A percentile compares a stretch with the other conserved stretches of the same genome.
phyloP scores from a whole-genome alignment of 2,797 vertebrate genomes.

The Sus cebifrons region DNA sequence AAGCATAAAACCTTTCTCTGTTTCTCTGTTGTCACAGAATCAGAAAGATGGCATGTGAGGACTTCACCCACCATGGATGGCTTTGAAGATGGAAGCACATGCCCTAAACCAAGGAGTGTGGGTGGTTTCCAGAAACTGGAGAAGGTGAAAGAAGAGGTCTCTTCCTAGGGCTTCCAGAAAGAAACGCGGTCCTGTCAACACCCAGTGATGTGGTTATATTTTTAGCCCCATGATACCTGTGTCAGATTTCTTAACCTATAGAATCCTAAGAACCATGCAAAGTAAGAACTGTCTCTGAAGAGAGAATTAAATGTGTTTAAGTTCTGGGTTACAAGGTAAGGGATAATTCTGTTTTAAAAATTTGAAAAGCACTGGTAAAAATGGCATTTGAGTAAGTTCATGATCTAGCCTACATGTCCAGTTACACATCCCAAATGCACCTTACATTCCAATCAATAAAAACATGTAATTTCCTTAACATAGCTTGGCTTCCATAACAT shows the following conservation, averaged over 20 bases:
- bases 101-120: background rate
- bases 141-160: background rate
- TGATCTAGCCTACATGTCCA: background rate
- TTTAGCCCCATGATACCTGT: background rate
- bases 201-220: background rate
- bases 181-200: background rate
- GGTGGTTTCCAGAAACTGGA: background rate
- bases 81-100: background rate
- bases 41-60: background rate
- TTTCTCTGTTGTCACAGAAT: background rate
- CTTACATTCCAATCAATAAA: background rate
- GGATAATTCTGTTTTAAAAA: constrained; percentile 2
- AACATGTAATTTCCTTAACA: background rate
- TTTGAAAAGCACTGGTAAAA: background rate
- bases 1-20: background rate
- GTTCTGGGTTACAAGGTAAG: background rate
- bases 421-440: background rate
- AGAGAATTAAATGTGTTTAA: background rate
- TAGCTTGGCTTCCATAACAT: background rate
- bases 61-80: too few relatives aligned
- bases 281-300: background rate
- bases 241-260: background rate
- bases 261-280: background rate
- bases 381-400: background rate
- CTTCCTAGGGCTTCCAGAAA: background rate